Evolutionary conservation across 2,888 invertebrate species (phyloP).

Genomic region (Leptura quadrifasciata): DNA sequence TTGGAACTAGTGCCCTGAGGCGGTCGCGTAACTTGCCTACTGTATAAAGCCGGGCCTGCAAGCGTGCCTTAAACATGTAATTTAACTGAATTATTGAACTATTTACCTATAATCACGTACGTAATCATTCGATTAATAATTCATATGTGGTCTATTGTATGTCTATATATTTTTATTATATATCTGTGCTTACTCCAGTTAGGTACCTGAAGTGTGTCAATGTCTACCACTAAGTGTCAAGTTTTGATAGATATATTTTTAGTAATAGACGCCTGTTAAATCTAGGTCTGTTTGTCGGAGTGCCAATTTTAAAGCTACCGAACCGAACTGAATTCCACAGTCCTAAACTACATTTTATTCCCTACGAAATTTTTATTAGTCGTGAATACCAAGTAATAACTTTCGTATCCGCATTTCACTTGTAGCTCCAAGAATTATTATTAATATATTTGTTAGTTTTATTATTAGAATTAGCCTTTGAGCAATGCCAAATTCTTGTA

Average conservation of each 20-base stretch:
- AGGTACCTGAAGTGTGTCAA: not conserved
- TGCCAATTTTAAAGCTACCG: not conserved
- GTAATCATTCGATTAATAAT: too few species aligned
- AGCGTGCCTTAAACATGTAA: too few species aligned
- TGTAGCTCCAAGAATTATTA: not conserved
- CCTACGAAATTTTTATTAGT: not conserved
- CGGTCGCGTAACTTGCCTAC: too few species aligned
- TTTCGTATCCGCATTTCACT: not conserved
- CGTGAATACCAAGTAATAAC: not conserved
- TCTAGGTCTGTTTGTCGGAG: not conserved
- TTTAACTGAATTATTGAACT: too few species aligned
- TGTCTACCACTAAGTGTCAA: not conserved
- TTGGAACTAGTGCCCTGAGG: too few species aligned
- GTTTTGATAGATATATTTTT: not conserved
- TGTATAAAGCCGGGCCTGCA: too few species aligned
- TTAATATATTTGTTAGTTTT: not conserved
- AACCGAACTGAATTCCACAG: not conserved
- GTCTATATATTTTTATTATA: not conserved
- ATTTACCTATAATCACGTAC: too few species aligned
- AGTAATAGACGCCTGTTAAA: not conserved
- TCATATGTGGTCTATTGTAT: too few species aligned
- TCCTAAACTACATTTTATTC: not conserved
- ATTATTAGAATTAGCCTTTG: constrained; percentile 6
- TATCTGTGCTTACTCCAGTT: not conserved
- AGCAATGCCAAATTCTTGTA: constrained; percentile 17